A percentile compares a stretch with the other conserved stretches of the same genome.
These are phyloP conservation scores for Pseudomyrmex sp. DNA, from an alignment of 1,140 invertebrate species.

Conservation along the genomic window DNA sequence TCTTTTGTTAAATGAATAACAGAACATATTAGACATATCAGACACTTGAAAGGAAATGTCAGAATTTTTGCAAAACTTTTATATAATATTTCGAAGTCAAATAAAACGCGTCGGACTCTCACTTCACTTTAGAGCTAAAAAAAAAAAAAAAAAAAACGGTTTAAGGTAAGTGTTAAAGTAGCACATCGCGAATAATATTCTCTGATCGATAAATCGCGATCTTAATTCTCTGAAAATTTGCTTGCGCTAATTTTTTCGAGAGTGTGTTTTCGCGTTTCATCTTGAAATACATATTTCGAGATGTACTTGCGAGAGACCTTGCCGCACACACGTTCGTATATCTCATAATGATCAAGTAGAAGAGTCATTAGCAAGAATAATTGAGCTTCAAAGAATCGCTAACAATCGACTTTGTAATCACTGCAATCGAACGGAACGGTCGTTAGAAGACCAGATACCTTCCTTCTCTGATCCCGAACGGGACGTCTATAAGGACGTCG, in stretches of 20 bases:
- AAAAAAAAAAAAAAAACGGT: too few relatives aligned
- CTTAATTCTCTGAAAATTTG: not conserved
- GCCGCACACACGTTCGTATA: constrained; percentile 1
- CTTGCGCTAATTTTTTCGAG: not conserved
- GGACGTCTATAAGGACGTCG: constrained; percentile 51
- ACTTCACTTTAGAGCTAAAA: too few relatives aligned
- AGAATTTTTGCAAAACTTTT: too few relatives aligned
- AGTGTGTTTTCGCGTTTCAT: constrained; percentile 14
- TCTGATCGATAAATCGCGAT: not conserved
- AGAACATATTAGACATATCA: too few relatives aligned
- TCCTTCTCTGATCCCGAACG: constrained; percentile 63
- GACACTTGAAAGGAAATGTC: too few relatives aligned
- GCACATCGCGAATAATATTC: not conserved
- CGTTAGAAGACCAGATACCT: constrained; percentile 23
- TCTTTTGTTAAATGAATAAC: too few relatives aligned
- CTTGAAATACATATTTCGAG: not conserved
- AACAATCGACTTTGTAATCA: constrained; percentile 70
- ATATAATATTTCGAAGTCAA: too few relatives aligned
- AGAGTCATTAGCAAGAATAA: constrained; percentile 48
- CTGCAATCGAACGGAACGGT: constrained; percentile 53
- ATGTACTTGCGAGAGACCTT: not conserved
- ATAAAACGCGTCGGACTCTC: too few relatives aligned
- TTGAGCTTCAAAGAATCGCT: constrained; percentile 58
- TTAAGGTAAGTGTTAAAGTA: not conserved
- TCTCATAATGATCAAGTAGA: constrained; percentile 43